A percentile compares a stretch with the other conserved stretches of the same genome.
These are phyloP conservation scores for Agrochola circellaris DNA, from an alignment of 2,888 invertebrate genomes.

Conservation along the genomic window DNA sequence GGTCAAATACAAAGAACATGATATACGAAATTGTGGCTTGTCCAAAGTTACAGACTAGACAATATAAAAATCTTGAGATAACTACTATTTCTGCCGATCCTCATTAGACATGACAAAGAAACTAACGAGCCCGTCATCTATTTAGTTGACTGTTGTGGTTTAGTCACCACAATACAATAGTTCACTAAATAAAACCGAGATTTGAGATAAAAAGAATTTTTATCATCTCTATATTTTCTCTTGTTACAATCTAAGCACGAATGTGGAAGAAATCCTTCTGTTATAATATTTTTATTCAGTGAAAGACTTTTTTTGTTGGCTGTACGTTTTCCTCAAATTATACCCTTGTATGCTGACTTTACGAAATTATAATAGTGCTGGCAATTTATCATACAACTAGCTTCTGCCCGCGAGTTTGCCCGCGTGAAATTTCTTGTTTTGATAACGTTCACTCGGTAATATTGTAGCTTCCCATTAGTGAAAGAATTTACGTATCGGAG, in stretches of 20 bases:
- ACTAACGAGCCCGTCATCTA: slow-evolving; percentile 41
- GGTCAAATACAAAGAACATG: slow-evolving; percentile 13
- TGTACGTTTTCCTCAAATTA: slow-evolving; percentile 43
- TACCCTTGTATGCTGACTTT: slow-evolving; percentile 34
- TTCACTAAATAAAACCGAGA: slow-evolving; percentile 31
- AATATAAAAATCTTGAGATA: slow-evolving; percentile 27
- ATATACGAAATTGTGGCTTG: slow-evolving; percentile 15
- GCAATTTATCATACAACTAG: not conserved
- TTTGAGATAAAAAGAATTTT: slow-evolving; percentile 17
- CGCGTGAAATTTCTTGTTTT: not conserved
- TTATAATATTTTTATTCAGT: slow-evolving; percentile 36
- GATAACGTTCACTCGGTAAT: not conserved
- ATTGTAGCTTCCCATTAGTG: not conserved
- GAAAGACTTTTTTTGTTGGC: slow-evolving; percentile 9
- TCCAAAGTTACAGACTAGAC: slow-evolving; percentile 6
- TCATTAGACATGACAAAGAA: slow-evolving; percentile 46
- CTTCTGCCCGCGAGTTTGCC: too few relatives aligned
- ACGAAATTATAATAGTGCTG: slow-evolving; percentile 9
- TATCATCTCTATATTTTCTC: slow-evolving; percentile 3
- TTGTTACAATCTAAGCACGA: slow-evolving; percentile 33
- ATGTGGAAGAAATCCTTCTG: slow-evolving; percentile 1
- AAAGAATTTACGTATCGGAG: not conserved
- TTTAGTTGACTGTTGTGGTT: slow-evolving; percentile 43
- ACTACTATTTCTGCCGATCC: slow-evolving; percentile 22
- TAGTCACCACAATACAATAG: slow-evolving; percentile 30